Evolutionary conservation across 1,140 invertebrate species (phyloP), one percentile per base, ranked within the genome.

Genomic region (Batillaria attramentaria): DNA sequence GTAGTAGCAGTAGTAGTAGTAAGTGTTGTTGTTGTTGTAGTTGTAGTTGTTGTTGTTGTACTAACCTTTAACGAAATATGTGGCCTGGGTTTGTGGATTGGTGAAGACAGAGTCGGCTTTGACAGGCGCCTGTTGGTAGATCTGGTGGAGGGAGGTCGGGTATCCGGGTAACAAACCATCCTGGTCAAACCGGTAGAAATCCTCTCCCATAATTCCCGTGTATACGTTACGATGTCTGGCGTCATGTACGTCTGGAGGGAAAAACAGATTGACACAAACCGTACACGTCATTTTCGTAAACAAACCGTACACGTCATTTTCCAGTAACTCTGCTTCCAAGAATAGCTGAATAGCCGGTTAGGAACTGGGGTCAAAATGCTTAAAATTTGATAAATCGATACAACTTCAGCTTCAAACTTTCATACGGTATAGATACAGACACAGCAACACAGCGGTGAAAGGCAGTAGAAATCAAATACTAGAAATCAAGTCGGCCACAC

Each of bases 51-150:
- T 54, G 18, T n/a, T n/a, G 18, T 54, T 3, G 18, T 24, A 28
- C 0, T 62, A 28, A 75, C 73, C 73, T 75, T 41, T 62, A 3
- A 75, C 57, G 24, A 75, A 75, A 39, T 60, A 75, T 0, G 73
- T 75, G 39, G 57, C 24, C 2, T 6, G 31, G n/a, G 37, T 75
- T 39, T 65, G 54, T 2, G 73, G 73, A 5, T 39, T 35, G 54
- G 54, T 75, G 37, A 75, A 75, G 2, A 75, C 73, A 1, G 73
- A 3, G 2, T 57, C 35, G 3, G 73, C 50, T 33, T 62, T 20
- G 24, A n/a, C 0, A 0, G 73, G 73, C 8, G 73, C 73, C 2
- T 57, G 54, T 1, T 35, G 57, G 73, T 39, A 75, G 54, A 65
- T 39, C 3, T 10, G 31, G 33, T 75, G 54, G 24, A 75, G n/a